A percentile compares a stretch with the other conserved stretches of the same genome.
Evolutionary conservation across 2,113 vertebrate genomes (phyloP).

Genomic region (Chaetops frenatus): DNA sequence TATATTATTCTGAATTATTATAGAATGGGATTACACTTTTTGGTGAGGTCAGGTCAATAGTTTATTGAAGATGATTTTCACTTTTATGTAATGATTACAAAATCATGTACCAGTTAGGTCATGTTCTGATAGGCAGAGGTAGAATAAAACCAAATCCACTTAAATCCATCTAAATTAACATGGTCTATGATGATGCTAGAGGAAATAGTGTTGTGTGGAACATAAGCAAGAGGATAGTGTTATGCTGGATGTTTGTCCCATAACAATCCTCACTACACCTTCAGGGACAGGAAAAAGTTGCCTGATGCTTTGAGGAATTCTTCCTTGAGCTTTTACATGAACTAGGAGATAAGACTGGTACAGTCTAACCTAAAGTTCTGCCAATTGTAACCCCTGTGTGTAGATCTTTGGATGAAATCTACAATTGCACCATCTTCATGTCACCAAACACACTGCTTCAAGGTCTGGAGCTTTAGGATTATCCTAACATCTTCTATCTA

Average conservation of each 20-base stretch:
- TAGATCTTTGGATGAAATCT: background rate
- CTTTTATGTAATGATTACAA: background rate
- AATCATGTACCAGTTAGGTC: background rate
- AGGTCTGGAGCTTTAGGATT: background rate
- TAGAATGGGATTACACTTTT: background rate
- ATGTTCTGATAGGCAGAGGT: background rate
- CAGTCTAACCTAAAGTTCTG: background rate
- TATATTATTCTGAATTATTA: background rate
- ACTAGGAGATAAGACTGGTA: background rate
- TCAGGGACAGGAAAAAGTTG: background rate
- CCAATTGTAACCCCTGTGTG: accelerated
- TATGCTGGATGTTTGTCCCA: background rate
- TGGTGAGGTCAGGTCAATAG: background rate
- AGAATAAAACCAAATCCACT: background rate
- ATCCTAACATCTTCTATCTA: background rate
- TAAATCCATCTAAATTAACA: background rate
- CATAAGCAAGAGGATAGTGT: background rate
- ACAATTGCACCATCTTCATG: background rate
- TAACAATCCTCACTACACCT: background rate
- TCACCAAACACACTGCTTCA: background rate
- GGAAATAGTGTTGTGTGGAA: background rate
- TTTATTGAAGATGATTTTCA: background rate
- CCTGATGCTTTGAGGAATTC: background rate
- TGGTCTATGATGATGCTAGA: background rate
- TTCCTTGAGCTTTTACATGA: background rate